Evolutionary conservation across 2,888 invertebrate species (phyloP), one percentile per base, ranked within the genome.

Genomic region (Volucella inanis): DNA sequence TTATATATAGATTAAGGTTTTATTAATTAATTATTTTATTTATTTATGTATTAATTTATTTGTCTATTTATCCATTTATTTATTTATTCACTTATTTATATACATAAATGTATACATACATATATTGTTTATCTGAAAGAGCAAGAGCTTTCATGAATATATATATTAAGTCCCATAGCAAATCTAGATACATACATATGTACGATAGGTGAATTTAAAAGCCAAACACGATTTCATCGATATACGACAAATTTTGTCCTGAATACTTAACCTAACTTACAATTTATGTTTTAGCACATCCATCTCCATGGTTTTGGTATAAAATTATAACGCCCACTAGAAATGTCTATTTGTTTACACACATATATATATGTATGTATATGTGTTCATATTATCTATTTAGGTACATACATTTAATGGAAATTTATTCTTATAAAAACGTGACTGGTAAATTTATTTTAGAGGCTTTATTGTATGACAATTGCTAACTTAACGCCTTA

Each of bases 381-480:
- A 31, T 31, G 31, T 31, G 31, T 6, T 31, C 31, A 6, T 31
- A 31, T 31, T 6, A 6, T 31, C 31, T 31, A 6, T 6, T 4
- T 22, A 22, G 18, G 18, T 31, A 31, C 31, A 31, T 31, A 31
- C 31, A 31, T 31, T 31, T 22, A 10, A 54, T 68, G 39, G 61
- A 38, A 43, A 59, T 61, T 61, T 14, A n/a, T 55, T 75, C 57
- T 41, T 8, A 39, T 9, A 67, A 67, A 47, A 9, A 76, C 76
- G 67, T 76, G 76, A 76, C 67, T 76, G 67, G 76, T 68, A 61
- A 76, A 76, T 61, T 45, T 38, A 76, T 68, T 52, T 54, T 11
- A 14, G 14, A 41, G 15, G 18, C 50, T 41, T 50, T 39, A 22
- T 39, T 41, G 59, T 39, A 22, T 39, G 22, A 31, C 43, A n/a